Evolutionary conservation across 2,888 invertebrate species (phyloP), one percentile per base, ranked within the genome.

Genomic region (Ophion obscuratus): DNA sequence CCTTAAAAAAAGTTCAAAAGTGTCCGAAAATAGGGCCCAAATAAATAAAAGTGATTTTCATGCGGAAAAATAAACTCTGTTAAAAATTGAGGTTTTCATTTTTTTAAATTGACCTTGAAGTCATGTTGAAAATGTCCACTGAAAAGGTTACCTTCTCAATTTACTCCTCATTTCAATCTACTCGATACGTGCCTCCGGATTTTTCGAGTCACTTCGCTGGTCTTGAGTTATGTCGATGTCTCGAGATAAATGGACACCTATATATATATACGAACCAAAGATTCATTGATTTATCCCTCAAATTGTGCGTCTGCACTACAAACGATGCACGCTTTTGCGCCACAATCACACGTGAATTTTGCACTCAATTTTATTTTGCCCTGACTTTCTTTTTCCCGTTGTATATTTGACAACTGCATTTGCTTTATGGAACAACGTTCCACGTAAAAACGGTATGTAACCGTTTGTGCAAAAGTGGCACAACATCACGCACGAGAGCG

Each of bases 371-470:
- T 53, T 53, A 53, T 53, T 53, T 17, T 53, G 14, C 24, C 24
- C 27, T 47, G 27, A 10, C 70, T 71, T 14, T 73, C 11, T 27
- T 78, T 78, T 64, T 70, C 20, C 24, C 31, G 20, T 70, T 62
- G 61, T 47, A 31, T 31, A 36, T 47, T 70, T 61, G 59, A 73
- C 61, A 70, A 47, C 24, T 24, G 40, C n/a, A 44, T 57, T 68
- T 17, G 20, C 36, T 44, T 62, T 57, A 36, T 57, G 57, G 27
- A 79, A 71, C 62, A 66, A 73, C 57, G 36, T 80, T 64, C 73
- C 40, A 17, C 17, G 20, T 64, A 57, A 66, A 80, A 64, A 66
- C 24, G 64, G 40, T 7, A 6, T 17, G 47, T 61, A 57, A 79
- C 53, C 40, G 73, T 73, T 80, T 24, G 47, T 40, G 47, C 57